Base-by-base conservation (phyloP, 2,797 vertebrate species). In the Miichthys miiuy region DNA sequence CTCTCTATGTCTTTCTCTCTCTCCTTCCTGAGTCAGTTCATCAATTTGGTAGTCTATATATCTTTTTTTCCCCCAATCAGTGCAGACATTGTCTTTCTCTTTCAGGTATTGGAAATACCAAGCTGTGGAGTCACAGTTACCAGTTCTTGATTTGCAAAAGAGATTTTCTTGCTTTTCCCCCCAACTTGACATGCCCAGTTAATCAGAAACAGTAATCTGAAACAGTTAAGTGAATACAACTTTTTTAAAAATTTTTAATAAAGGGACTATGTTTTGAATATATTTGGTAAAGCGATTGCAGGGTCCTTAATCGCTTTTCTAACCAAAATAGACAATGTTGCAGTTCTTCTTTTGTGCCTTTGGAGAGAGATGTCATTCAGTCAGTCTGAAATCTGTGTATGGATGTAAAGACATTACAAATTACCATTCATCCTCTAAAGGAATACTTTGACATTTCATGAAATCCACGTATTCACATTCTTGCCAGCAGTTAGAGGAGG, bases 41-140 rank as follows among this genome's bases (percentile, higher is more conserved):
- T 93, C 97, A 97, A 96, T 97, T 96, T 95, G 94, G 94, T 93
- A 95, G 95, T 97, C 96, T 95, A 97, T 97, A 97, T 95, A 97
- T 98, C 96, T 97, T 93, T 94, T 96, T 96, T 96, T 92, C 27
- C 13, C 92, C 96, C 96, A 97, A 97, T 98, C 97, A 97, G 95
- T 92, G 92, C 94, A 96, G 96, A 95, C 90, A 96, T 93, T 95
- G 72, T 80, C 71, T 80, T 87, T 83, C 80, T 89, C 83, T 87
- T 80, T 74, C 74, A 80, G 87, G 76, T 82, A 88, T 83, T 80
- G 80, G 75, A 81, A 87, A 72, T 61, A 72, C 64, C 3, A 61
- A 73, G 79, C 55, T 81, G 62, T 73, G 68, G 81, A 87, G 83
- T 88, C 85, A 75, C 65, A 79, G 74, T 72, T 69, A 70, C 47